phyloP scores from a whole-genome alignment of 2,113 vertebrate species.

The Excalfactoria chinensis region DNA sequence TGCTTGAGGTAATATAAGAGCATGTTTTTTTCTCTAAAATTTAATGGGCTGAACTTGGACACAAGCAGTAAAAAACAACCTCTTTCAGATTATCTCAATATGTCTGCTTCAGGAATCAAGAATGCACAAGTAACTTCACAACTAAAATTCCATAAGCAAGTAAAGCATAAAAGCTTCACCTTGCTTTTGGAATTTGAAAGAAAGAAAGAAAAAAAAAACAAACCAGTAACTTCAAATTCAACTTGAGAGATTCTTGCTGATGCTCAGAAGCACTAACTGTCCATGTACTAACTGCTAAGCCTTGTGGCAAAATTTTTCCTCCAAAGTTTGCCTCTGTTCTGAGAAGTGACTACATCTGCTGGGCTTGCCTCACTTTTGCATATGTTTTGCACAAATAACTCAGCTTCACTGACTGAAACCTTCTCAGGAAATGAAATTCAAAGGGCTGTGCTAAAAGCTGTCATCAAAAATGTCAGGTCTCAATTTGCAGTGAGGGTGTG shows the following conservation, averaged over 20 bases:
- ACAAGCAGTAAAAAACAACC: neutral
- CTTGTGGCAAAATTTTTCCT: neutral
- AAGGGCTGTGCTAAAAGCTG: conserved; percentile 32
- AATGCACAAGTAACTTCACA: neutral
- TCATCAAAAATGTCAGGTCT: conserved; percentile 50
- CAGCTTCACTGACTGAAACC: neutral
- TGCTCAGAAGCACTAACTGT: neutral
- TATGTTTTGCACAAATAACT: conserved; percentile 41
- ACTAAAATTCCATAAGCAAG: neutral
- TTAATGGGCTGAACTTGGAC: neutral
- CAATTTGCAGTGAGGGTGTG: conserved; percentile 19
- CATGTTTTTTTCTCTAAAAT: neutral
- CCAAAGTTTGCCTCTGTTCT: neutral
- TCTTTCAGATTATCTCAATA: neutral
- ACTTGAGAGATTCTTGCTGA: neutral
- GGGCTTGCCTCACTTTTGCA: conserved; percentile 36
- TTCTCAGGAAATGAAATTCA: conserved; percentile 66
- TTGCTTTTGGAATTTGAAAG: neutral
- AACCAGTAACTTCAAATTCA: neutral
- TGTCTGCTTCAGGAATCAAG: neutral
- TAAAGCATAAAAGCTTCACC: neutral
- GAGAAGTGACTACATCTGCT: conserved; percentile 16
- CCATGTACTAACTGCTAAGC: neutral
- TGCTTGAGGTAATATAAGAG: neutral
- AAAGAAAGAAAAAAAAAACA: neutral